phyloP scores from a whole-genome alignment of 2,797 vertebrate genomes.

The Rhinogobio ventralis region DNA sequence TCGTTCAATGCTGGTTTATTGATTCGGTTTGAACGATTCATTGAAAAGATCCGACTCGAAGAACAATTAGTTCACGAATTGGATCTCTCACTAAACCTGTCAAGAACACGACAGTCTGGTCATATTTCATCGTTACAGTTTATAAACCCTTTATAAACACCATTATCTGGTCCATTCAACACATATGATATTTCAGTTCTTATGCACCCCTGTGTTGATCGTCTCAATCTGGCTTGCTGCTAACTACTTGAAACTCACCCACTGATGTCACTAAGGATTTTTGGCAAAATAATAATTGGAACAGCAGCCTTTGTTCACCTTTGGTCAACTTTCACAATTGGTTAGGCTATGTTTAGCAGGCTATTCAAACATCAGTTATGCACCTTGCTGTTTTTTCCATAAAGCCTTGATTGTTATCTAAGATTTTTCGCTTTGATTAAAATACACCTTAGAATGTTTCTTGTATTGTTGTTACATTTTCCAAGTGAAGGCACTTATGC shows the following conservation, averaged over 20 bases:
- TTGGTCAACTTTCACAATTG: not conserved
- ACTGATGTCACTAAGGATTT: not conserved
- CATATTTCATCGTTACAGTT: not conserved
- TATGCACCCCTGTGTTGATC: not conserved
- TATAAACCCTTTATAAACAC: not conserved
- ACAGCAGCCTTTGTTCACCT: not conserved
- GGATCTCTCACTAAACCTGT: too few relatives aligned
- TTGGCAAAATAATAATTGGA: not conserved
- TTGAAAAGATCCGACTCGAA: not conserved
- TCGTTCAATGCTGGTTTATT: not conserved
- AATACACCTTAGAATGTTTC: constrained; percentile 22
- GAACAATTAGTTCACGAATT: not conserved
- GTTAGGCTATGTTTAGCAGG: constrained; percentile 25
- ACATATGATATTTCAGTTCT: not conserved
- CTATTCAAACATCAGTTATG: constrained; percentile 10
- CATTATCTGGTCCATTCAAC: not conserved
- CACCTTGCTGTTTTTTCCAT: not conserved
- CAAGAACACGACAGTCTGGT: too few relatives aligned
- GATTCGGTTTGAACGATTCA: not conserved
- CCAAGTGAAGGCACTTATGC: constrained; percentile 11
- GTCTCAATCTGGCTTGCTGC: not conserved
- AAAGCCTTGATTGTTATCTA: constrained; percentile 12
- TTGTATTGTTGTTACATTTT: constrained; percentile 26
- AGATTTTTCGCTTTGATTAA: not conserved
- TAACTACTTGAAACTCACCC: not conserved